These are phyloP conservation scores for Danaus melanippus DNA, from an alignment of 1,140 invertebrate species.

Conservation along the genomic window DNA sequence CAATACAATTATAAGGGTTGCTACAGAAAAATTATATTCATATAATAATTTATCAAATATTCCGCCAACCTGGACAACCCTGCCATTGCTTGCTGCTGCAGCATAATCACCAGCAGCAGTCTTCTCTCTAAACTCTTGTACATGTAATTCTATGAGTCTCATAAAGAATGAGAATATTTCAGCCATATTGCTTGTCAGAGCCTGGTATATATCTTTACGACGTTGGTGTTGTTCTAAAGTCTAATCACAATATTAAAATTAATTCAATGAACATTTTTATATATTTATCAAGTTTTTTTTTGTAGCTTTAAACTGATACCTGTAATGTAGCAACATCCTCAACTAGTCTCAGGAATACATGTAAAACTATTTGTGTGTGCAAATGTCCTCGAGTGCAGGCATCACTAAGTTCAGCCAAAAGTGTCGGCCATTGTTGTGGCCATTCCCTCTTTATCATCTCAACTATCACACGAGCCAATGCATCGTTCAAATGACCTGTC, in stretches of 20 bases:
- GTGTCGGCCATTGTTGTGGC: slow-evolving; percentile 94
- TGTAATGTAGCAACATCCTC: slow-evolving; percentile 92
- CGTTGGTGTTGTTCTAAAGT: slow-evolving; percentile 87
- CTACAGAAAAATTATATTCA: neutral
- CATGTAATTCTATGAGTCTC: slow-evolving; percentile 83
- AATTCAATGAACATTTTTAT: too few species aligned
- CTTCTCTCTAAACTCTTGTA: slow-evolving; percentile 79
- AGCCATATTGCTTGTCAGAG: slow-evolving; percentile 86
- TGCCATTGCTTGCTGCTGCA: slow-evolving; percentile 79
- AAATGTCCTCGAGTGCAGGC: slow-evolving; percentile 84
- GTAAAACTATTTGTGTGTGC: slow-evolving; percentile 89
- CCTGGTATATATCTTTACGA: slow-evolving; percentile 90
- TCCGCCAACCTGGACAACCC: slow-evolving; percentile 78
- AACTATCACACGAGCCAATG: slow-evolving; percentile 88
- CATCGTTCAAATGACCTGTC: slow-evolving; percentile 87
- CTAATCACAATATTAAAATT: slow-evolving; percentile 41
- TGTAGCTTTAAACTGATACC: slow-evolving; percentile 41
- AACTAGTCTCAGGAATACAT: slow-evolving; percentile 88
- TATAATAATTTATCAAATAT: neutral
- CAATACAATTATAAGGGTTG: too few species aligned
- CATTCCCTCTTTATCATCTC: slow-evolving; percentile 96
- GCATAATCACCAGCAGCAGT: slow-evolving; percentile 74
- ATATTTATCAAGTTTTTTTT: too few species aligned
- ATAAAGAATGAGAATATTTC: slow-evolving; percentile 90
- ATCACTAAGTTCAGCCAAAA: slow-evolving; percentile 85